These are phyloP conservation scores for Lonchura striata DNA, from an alignment of 2,113 vertebrate species.

Conservation along the genomic window DNA sequence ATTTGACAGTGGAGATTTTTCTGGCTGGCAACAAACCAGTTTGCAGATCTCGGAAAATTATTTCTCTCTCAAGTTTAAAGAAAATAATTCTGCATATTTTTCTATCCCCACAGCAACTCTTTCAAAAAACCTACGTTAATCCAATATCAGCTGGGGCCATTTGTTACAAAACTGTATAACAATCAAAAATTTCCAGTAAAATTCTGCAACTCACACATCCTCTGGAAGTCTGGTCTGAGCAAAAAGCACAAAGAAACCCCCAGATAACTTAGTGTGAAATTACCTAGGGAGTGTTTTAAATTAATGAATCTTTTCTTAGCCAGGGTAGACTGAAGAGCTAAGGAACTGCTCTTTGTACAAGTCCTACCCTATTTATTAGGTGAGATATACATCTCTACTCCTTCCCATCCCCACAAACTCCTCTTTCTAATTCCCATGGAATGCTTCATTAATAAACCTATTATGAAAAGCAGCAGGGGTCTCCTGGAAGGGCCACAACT, in stretches of 20 bases:
- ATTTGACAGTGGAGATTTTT: background rate
- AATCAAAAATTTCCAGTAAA: background rate
- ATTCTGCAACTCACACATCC: background rate
- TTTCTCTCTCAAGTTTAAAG: background rate
- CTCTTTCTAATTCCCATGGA: background rate
- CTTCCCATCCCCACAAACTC: background rate
- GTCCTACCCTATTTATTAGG: background rate
- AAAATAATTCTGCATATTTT: background rate
- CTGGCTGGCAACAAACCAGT: background rate
- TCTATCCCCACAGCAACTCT: background rate
- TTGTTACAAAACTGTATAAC: background rate
- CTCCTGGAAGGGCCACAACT: background rate
- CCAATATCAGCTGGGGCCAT: background rate
- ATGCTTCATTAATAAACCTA: background rate
- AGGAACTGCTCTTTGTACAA: background rate
- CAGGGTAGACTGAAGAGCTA: background rate
- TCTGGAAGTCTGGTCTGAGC: background rate
- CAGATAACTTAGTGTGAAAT: background rate
- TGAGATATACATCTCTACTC: background rate
- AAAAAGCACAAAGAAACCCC: background rate
- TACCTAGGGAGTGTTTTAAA: background rate
- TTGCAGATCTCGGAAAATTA: background rate
- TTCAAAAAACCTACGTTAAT: background rate
- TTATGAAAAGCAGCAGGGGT: background rate
- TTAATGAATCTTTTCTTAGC: background rate